phyloP scores from a whole-genome alignment of 2,797 vertebrate genomes.

The Phrynocephalus forsythii region DNA sequence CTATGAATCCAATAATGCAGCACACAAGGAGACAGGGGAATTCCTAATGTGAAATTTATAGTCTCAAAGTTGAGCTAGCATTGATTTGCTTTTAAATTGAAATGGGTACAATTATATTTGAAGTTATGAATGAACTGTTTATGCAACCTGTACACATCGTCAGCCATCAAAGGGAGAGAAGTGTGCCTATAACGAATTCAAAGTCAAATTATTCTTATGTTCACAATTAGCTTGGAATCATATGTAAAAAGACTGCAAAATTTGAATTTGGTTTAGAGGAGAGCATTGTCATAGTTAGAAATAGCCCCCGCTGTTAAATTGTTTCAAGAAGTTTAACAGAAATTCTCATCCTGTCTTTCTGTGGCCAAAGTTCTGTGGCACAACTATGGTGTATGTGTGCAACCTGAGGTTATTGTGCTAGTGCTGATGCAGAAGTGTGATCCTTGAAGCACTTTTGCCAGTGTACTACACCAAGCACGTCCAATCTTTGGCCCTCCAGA shows the following conservation, averaged over 20 bases:
- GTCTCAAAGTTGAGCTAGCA: conserved; percentile 2
- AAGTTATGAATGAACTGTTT: conserved; percentile 23
- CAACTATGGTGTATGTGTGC: too few species aligned
- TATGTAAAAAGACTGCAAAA: not conserved
- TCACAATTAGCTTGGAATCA: not conserved
- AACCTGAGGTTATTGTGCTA: too few species aligned
- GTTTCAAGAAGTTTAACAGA: not conserved
- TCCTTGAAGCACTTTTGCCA: too few species aligned
- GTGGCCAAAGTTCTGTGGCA: too few species aligned
- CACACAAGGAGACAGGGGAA: not conserved
- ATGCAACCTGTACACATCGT: conserved; percentile 30
- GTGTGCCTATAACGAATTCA: not conserved
- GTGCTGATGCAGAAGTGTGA: too few species aligned
- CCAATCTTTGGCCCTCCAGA: too few species aligned
- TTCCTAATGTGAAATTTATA: not conserved
- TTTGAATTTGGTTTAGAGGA: not conserved
- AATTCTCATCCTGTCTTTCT: not conserved
- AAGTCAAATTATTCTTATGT: not conserved
- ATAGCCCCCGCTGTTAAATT: not conserved
- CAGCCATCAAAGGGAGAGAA: not conserved
- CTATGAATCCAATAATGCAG: not conserved
- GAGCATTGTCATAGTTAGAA: not conserved
- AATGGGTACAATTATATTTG: conserved; percentile 38
- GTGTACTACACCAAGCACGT: too few species aligned
- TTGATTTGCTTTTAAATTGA: conserved; percentile 23